phyloP scores from a whole-genome alignment of 2,888 invertebrate genomes.

The Hydrotaea diabolus region DNA sequence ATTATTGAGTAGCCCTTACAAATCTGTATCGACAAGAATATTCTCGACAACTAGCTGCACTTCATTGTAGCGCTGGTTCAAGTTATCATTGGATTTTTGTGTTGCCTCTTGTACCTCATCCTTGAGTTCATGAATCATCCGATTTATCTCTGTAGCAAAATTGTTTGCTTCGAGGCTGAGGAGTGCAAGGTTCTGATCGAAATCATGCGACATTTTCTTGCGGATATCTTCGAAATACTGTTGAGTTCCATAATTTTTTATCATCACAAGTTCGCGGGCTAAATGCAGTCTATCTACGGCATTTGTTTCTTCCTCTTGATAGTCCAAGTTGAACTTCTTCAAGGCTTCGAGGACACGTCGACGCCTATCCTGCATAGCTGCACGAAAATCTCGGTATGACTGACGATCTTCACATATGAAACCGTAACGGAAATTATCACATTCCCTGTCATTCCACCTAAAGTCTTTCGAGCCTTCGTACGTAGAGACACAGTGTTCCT shows the following conservation, averaged over 20 bases:
- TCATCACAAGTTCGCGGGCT: background rate
- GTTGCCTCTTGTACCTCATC: background rate
- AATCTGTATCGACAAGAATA: too few species aligned
- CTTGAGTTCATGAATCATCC: background rate
- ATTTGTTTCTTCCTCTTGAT: background rate
- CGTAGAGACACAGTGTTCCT: conserved; percentile 1
- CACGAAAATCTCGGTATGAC: background rate
- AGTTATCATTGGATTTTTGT: background rate
- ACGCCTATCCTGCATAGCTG: background rate
- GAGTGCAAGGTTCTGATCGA: too few species aligned
- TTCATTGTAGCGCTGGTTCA: background rate
- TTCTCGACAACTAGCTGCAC: background rate
- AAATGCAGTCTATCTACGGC: background rate
- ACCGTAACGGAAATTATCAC: background rate
- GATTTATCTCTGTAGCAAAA: background rate
- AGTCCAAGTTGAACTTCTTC: background rate
- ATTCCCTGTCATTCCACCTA: background rate
- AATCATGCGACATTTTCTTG: background rate
- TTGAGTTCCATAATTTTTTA: background rate
- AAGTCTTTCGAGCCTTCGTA: background rate
- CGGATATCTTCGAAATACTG: background rate
- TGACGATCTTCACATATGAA: conserved; percentile 30
- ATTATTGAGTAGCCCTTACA: too few species aligned
- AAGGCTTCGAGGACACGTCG: background rate
- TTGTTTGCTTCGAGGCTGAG: background rate